Base-by-base conservation (phyloP, 1,140 invertebrate genomes). In the Rhagoletis zephyria region DNA sequence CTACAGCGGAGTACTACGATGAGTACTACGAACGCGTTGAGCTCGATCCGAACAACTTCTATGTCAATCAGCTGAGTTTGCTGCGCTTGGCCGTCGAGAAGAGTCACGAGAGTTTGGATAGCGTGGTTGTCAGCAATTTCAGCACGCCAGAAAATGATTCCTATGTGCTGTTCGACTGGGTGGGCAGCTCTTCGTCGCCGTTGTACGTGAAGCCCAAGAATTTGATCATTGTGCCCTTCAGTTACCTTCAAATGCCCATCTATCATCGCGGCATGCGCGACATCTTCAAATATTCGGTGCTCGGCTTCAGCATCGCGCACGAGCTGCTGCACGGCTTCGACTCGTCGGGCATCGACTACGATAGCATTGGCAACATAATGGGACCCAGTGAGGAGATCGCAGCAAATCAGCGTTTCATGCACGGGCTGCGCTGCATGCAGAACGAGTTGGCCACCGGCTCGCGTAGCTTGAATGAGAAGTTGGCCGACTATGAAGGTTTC, bases 301-400 rank as follows among this genome's bases (percentile, higher is more conserved):
- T 92, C 7, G 91, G 91, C 0, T 92, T 92, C 9, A 88, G 88
- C 0, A 12, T 92, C 64, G 91, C 90, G 12, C 91, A 92, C 61
- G 91, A 92, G 86, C 56, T 92, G 30, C 77, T 91, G 1, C 91
- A 92, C 42, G 91, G 91, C 14, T 92, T 90, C 59, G 91, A 92
- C 85, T 89, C 90, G 14, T 88, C 89, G 1, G 91, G 91, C 65
- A 91, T 92, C 63, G 90, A 90, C 10, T 92, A 91, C 74, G 91
- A 92, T 7, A 88, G 88, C 3, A 45, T 87, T 3, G 91, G 91
- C 48, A 92, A 92, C 60, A 90, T 90, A 0, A 92, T 92, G 90
- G 91, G 91, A 5, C 91, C 91, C 19, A 90, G 89, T 6, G 91
- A 92, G 87, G 91, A 92, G 56, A 92, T 92, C 4, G 87, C 87